A percentile compares a stretch with the other conserved stretches of the same genome.
Conservation (phyloP, 2,113 vertebrate genomes). For the Macrotus californicus region DNA sequence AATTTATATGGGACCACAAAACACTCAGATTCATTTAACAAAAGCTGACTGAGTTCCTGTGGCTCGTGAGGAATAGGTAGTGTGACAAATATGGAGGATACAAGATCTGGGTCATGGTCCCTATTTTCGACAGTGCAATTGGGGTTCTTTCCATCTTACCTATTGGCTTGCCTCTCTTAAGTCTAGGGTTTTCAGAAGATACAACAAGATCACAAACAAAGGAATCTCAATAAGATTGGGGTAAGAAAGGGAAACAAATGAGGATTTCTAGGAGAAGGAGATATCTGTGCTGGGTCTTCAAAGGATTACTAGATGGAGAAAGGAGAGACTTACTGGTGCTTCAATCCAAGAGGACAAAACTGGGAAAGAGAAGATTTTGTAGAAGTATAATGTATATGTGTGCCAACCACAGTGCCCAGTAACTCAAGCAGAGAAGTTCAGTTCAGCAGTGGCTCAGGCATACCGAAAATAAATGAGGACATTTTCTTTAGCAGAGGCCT, state of each 20-base stretch:
- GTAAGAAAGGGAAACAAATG: accelerated
- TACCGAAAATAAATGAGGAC: not conserved
- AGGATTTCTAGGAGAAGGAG: not conserved
- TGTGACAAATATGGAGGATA: not conserved
- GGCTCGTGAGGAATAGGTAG: not conserved
- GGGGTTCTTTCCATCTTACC: not conserved
- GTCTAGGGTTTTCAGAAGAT: not conserved
- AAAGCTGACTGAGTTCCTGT: not conserved
- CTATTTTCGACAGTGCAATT: not conserved
- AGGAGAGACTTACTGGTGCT: not conserved
- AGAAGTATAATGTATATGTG: not conserved
- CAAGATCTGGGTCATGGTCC: not conserved
- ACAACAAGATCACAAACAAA: not conserved
- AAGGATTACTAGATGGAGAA: not conserved
- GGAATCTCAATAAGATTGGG: not conserved
- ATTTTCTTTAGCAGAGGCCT: not conserved
- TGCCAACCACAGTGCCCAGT: not conserved
- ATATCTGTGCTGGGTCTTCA: not conserved
- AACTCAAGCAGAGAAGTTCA: not conserved
- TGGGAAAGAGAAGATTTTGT: not conserved
- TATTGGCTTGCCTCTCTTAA: not conserved
- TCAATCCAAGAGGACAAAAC: not conserved
- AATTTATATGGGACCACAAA: too few species aligned
- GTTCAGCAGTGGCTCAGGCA: not conserved
- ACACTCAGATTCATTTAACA: not conserved